Conservation (phyloP, 2,888 invertebrate genomes). For the Apamea epomidion region DNA sequence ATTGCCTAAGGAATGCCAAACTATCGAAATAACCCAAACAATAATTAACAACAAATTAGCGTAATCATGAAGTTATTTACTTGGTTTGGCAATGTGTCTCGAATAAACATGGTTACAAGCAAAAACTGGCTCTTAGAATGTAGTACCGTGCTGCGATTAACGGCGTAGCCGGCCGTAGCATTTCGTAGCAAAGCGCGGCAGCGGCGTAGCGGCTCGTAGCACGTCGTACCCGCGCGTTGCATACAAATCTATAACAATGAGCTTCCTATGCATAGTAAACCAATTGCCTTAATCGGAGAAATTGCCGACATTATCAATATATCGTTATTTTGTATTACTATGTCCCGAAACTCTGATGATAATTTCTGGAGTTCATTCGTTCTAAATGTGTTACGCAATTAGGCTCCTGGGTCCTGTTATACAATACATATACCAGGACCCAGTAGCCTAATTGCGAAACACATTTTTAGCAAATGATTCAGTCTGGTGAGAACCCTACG, state of each 20-base stretch:
- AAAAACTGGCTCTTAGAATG: background rate
- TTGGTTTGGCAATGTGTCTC: background rate
- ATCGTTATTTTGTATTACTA: background rate
- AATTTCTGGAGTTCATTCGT: background rate
- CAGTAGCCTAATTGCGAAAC: no score
- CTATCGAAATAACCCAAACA: background rate
- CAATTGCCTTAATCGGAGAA: background rate
- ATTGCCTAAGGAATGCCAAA: background rate
- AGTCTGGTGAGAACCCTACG: no score
- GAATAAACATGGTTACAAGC: background rate
- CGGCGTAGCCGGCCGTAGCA: constrained; percentile 2
- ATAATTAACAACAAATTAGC: background rate
- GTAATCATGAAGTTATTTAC: background rate
- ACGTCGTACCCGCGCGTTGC: background rate
- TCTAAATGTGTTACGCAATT: no score
- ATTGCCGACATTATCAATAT: background rate
- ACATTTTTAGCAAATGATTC: no score
- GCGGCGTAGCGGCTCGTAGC: background rate
- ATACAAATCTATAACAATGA: constrained; percentile 6
- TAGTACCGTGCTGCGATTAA: background rate
- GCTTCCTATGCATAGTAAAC: constrained; percentile 2
- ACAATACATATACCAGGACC: no score
- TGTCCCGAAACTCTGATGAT: background rate
- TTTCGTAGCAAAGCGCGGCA: constrained; percentile 2
- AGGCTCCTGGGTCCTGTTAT: background rate